Conservation (phyloP, 1,140 invertebrate genomes). For the Papilio dardanus region DNA sequence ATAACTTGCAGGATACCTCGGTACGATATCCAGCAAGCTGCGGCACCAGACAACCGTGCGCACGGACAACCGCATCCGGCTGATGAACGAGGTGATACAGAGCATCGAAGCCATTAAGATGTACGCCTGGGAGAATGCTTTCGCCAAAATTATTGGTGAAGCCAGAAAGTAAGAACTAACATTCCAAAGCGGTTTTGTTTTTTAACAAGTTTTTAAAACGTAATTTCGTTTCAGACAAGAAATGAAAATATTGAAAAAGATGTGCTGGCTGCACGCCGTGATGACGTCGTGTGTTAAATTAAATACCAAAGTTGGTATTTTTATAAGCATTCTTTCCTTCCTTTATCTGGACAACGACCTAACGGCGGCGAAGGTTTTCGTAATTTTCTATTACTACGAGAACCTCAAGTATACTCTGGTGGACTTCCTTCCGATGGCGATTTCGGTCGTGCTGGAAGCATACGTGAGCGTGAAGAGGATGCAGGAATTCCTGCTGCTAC, state of each 20-base stretch:
- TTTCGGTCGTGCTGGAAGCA: conserved; percentile 82
- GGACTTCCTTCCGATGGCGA: conserved; percentile 88
- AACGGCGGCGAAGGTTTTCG: conserved; percentile 90
- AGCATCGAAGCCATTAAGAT: conserved; percentile 94
- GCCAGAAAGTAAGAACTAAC: conserved; percentile 68
- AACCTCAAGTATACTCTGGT: conserved; percentile 88
- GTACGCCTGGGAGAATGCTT: conserved; percentile 95
- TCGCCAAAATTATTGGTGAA: conserved; percentile 86
- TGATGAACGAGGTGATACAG: conserved; percentile 93
- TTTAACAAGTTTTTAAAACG: neutral
- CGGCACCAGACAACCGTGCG: conserved; percentile 80
- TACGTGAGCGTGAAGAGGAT: conserved; percentile 87
- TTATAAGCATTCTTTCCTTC: conserved; percentile 90
- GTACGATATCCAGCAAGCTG: conserved; percentile 86
- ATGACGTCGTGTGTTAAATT: conserved; percentile 86
- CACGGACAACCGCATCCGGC: conserved; percentile 90
- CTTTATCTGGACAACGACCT: conserved; percentile 86
- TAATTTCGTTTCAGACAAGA: conserved; percentile 81
- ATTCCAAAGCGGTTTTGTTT: neutral
- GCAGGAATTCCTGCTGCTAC: conserved; percentile 85
- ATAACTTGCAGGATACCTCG: conserved; percentile 84
- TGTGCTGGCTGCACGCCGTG: conserved; percentile 87
- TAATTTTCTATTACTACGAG: conserved; percentile 89
- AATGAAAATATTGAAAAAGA: conserved; percentile 86
- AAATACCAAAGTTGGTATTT: conserved; percentile 90